phyloP scores from a whole-genome alignment of 2,888 invertebrate genomes.

The Drosophila pseudotalamancana region DNA sequence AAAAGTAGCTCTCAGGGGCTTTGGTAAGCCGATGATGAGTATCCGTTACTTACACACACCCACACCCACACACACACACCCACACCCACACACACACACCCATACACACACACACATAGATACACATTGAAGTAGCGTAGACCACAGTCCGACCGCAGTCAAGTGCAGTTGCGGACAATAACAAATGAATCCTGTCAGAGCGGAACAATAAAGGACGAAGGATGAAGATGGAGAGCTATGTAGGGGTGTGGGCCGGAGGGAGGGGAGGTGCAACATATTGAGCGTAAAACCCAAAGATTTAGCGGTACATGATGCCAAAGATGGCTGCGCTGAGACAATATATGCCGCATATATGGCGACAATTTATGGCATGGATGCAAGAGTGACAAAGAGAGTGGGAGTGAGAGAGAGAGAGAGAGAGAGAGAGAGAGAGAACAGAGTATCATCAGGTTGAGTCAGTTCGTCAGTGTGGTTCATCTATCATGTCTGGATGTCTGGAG shows the following conservation, averaged over 20 bases:
- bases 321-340: constrained; percentile 63
- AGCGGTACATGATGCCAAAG: constrained; percentile 68
- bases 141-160: constrained; percentile 55
- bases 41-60: constrained; percentile 12
- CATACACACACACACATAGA: not conserved
- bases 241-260: too few species aligned
- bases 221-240: not conserved
- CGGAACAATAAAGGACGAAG: constrained; percentile 46
- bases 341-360: constrained; percentile 52
- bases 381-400: not conserved
- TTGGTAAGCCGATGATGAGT: constrained; percentile 46
- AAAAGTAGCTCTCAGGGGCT: constrained; percentile 30
- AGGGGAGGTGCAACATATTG: constrained; percentile 51
- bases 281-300: constrained; percentile 75
- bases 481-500: constrained; percentile 65
- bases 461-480: constrained; percentile 59
- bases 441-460: constrained; percentile 34
- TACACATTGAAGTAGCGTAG: not conserved
- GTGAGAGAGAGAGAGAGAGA: not conserved
- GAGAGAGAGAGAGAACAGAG: not conserved
- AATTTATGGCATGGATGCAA: constrained; percentile 34
- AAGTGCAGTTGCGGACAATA: constrained; percentile 77
- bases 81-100: not conserved
- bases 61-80: not conserved
- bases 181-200: constrained; percentile 68